phyloP scores from a whole-genome alignment of 2,797 vertebrate species.

The Rhinella marina region DNA sequence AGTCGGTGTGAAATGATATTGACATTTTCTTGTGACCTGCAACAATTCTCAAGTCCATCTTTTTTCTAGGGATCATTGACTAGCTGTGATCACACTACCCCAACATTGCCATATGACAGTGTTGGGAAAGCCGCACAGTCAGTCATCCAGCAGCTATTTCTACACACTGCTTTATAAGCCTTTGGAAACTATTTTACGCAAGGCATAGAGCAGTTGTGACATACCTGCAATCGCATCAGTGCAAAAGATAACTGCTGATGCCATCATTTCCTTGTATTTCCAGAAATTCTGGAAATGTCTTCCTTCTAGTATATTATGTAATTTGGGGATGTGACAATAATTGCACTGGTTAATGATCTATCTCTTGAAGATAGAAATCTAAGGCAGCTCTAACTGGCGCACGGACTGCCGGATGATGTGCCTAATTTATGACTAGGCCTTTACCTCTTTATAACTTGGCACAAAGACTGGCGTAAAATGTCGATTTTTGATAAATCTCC shows the following conservation, averaged over 20 bases:
- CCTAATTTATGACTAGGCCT: too few relatives aligned
- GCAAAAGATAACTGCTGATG: not conserved
- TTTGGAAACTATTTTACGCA: not conserved
- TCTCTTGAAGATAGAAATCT: too few relatives aligned
- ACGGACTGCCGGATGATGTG: too few relatives aligned
- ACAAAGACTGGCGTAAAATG: too few relatives aligned
- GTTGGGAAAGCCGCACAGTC: not conserved
- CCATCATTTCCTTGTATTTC: not conserved
- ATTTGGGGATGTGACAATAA: not conserved
- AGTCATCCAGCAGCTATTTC: not conserved
- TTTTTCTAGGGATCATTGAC: too few relatives aligned
- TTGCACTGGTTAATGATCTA: not conserved
- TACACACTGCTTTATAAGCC: not conserved
- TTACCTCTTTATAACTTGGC: too few relatives aligned
- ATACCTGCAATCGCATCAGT: not conserved
- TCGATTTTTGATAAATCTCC: too few relatives aligned
- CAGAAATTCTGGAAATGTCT: not conserved
- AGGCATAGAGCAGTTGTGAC: not conserved
- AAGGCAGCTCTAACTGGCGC: too few relatives aligned
- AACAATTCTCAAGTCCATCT: too few relatives aligned
- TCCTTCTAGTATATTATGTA: not conserved
- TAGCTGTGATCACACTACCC: too few relatives aligned
- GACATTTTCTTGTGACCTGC: too few relatives aligned
- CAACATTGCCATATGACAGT: not conserved
- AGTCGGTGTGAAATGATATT: too few relatives aligned